These are phyloP conservation scores for Eulimnadia texana DNA, from an alignment of 1,140 invertebrate species.

Conservation along the genomic window DNA sequence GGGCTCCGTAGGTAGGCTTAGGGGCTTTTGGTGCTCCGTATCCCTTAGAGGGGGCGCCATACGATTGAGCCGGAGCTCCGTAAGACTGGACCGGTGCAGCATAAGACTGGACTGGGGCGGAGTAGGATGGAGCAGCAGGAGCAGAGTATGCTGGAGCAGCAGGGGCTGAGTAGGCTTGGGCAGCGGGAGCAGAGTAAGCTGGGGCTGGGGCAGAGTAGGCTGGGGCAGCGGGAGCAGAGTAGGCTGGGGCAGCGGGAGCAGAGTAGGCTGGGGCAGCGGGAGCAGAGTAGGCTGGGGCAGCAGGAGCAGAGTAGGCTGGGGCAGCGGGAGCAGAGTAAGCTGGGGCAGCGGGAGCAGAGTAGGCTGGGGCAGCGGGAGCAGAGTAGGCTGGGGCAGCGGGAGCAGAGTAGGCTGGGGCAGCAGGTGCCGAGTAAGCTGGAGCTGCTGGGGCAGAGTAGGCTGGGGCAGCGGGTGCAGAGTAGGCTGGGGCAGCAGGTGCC, in stretches of 20 bases:
- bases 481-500: background rate
- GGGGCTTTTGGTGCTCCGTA: conserved; percentile 6
- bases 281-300: conserved; percentile 5
- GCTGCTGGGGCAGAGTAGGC: background rate
- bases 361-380: conserved; percentile 5
- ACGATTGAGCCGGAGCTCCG: conserved; percentile 4
- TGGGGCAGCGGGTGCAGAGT: background rate
- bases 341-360: no score
- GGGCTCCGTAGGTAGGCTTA: no score
- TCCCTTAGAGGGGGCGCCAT: background rate
- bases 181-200: conserved; percentile 14
- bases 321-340: conserved; percentile 8
- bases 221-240: conserved; percentile 9
- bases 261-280: conserved; percentile 1
- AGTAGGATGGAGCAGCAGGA: conserved; percentile 13
- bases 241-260: background rate
- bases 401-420: background rate
- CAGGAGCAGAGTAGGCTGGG: conserved; percentile 4
- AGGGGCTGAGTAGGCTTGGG: background rate
- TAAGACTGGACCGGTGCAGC: background rate
- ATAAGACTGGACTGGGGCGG: conserved; percentile 6
- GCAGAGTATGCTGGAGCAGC: conserved; percentile 11
- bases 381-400: background rate
- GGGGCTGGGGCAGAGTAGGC: conserved; percentile 10
- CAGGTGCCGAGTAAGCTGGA: conserved; percentile 3